A percentile compares a stretch with the other conserved stretches of the same genome.
These are phyloP conservation scores for Eudyptes chrysolophus DNA, from an alignment of 2,113 vertebrate genomes.

Conservation along the genomic window DNA sequence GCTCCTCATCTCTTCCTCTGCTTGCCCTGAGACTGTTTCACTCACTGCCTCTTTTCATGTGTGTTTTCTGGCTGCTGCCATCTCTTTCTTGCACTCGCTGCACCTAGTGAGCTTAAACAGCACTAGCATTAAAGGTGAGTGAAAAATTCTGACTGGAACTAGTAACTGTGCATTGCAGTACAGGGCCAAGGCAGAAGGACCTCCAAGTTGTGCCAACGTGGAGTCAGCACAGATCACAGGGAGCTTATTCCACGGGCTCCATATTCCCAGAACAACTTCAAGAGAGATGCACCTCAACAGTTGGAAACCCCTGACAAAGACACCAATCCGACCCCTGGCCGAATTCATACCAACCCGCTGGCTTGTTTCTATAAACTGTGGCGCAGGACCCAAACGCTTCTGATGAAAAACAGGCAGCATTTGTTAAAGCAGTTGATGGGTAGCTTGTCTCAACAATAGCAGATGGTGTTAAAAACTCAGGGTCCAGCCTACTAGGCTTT, in stretches of 20 bases:
- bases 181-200: background rate
- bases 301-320: background rate
- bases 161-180: background rate
- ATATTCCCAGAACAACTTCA: background rate
- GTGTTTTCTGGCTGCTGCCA: background rate
- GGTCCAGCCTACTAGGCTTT: background rate
- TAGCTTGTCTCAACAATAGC: background rate
- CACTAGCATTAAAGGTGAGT: background rate
- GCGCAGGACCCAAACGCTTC: background rate
- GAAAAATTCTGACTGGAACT: background rate
- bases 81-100: background rate
- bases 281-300: background rate
- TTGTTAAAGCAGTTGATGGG: background rate
- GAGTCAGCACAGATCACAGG: background rate
- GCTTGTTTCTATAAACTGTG: background rate
- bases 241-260: background rate
- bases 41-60: background rate
- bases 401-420: background rate
- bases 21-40: background rate
- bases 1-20: background rate
- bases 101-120: background rate
- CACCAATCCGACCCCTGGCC: background rate
- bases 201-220: background rate
- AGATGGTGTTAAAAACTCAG: background rate
- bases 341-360: background rate